Percentiles rank a stretch among this genome's conserved stretches.
Evolutionary conservation across 2,797 vertebrate species (phyloP).

Genomic region (Smutsia temminckii): DNA sequence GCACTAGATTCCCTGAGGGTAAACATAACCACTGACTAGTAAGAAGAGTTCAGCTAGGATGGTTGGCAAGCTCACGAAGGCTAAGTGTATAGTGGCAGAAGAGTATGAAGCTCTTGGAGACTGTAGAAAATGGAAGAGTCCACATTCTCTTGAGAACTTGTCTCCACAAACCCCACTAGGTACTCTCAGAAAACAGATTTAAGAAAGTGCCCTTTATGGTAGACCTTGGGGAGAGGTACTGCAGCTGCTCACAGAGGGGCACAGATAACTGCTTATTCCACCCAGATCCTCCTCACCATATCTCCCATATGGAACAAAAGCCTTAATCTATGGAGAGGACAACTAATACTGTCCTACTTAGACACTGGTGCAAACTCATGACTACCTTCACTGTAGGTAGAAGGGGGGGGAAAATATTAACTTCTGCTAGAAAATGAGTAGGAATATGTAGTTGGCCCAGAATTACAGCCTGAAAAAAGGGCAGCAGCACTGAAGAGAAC

Average conservation of each 20-base stretch:
- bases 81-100: not conserved
- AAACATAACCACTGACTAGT: not conserved
- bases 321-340: not conserved
- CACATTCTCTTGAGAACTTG: not conserved
- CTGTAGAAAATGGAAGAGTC: not conserved
- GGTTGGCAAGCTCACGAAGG: not conserved
- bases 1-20: not conserved
- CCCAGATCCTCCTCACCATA: not conserved
- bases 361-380: not conserved
- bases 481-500: not conserved
- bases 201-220: not conserved
- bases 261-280: not conserved
- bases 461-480: not conserved
- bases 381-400: not conserved
- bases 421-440: not conserved
- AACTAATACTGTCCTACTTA: not conserved
- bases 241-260: not conserved
- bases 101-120: not conserved
- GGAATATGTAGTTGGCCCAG: not conserved
- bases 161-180: not conserved
- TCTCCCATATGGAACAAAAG: not conserved
- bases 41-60: not conserved
- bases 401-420: not conserved
- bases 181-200: not conserved
- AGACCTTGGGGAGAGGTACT: not conserved